Base-by-base conservation (phyloP, 2,888 invertebrate species). In the Spialia ferax region DNA sequence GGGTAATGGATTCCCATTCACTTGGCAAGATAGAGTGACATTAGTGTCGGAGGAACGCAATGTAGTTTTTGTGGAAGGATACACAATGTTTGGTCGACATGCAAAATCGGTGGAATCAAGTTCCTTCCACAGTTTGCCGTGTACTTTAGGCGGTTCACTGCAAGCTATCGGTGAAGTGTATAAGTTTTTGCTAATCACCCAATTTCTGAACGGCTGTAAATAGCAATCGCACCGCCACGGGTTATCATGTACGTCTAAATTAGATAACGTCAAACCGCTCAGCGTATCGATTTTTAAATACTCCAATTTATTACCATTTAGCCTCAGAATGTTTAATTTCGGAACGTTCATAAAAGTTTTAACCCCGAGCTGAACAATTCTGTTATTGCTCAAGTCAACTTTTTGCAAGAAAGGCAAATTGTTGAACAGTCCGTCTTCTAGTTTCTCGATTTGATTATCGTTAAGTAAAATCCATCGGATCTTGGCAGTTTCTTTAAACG, bases 211-310 rank as follows among this genome's bases (percentile, higher is more conserved):
- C 18, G 95, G 95, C 79, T 97, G 96, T 63, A 98, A 89, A 71
- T 96, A 95, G 79, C 98, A 98, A 80, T 98, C 97, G 81, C 98
- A 98, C 70, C 96, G 95, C 98, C 98, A 98, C 0, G 97, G 97
- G 83, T 98, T 98, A 70, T 96, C 96, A 72, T 96, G 95, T 0
- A 98, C 93, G 64, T 96, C 96, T 52, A 98, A 90, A 77, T 96
- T 96, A 26, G 95, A 95, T 63, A 98, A 86, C 1, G 94, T 94
- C 63, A 98, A 87, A 35, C 95, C 94, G 66, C 94, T 94, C 68
- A 97, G 95, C 6, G 96, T 95, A 69, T 96, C 95, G 56, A 95
- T 91, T 77, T 95, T 95, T 57, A 98, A 85, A 63, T 94, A 94
- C 63, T 95, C 96, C 64, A 98, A 88, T 77, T 95, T 95, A 83